Evolutionary conservation across 2,113 vertebrate species (phyloP).

Genomic region (Gopherus evgoodei): DNA sequence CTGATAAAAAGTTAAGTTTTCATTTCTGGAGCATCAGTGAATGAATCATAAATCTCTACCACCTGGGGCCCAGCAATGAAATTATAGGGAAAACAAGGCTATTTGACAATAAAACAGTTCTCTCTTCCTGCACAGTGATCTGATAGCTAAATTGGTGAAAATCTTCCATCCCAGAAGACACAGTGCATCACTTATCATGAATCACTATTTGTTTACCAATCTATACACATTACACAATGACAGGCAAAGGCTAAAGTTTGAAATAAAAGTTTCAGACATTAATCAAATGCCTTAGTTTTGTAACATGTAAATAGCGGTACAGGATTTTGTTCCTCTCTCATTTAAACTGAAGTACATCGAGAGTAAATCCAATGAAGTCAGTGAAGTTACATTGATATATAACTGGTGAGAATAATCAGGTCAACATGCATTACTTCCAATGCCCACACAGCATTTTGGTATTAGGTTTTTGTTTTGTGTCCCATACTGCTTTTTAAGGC

Average conservation of each 20-base stretch:
- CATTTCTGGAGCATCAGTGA: background rate
- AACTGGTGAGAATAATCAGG: background rate
- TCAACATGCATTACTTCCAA: background rate
- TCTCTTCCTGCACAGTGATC: background rate
- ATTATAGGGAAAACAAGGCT: background rate
- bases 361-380: background rate
- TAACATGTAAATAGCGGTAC: background rate
- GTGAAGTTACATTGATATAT: background rate
- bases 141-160: background rate
- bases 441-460: background rate
- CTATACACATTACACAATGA: background rate
- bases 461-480: background rate
- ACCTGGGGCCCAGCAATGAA: background rate
- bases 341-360: background rate
- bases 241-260: background rate
- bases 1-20: background rate
- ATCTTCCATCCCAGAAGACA: background rate
- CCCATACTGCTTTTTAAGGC: too few species aligned
- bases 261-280: background rate
- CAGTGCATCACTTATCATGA: background rate
- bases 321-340: background rate
- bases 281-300: background rate
- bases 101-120: background rate
- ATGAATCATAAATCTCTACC: background rate
- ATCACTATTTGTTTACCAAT: background rate